Evolutionary conservation across 2,113 vertebrate genomes (phyloP).

Genomic region (Desmodus rotundus): DNA sequence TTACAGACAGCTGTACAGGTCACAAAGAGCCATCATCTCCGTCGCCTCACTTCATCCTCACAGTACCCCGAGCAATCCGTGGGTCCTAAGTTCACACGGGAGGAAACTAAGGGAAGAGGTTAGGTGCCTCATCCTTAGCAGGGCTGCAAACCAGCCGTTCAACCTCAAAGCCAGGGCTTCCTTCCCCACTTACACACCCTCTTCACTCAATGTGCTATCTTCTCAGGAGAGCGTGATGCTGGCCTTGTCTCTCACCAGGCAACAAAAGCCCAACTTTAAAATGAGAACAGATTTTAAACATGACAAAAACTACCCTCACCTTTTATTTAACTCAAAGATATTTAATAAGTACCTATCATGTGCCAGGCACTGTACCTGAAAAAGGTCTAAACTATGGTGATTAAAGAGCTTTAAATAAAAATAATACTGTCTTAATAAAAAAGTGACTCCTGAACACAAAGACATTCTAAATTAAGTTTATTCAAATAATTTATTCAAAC

Average conservation of each 20-base stretch:
- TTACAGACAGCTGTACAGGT: background rate
- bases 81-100: background rate
- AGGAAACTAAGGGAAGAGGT: background rate
- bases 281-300: background rate
- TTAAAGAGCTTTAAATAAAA: background rate
- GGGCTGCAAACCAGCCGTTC: background rate
- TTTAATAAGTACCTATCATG: background rate
- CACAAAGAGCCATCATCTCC: background rate
- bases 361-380: background rate
- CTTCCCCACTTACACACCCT: background rate
- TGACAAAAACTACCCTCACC: background rate
- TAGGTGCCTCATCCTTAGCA: background rate
- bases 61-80: background rate
- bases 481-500: background rate
- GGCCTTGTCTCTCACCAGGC: background rate
- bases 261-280: background rate
- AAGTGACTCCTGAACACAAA: slow-evolving; percentile 24
- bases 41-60: background rate
- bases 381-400: background rate
- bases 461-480: background rate
- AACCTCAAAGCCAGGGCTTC: background rate
- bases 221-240: background rate
- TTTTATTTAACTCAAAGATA: slow-evolving; percentile 6
- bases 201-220: background rate
- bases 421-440: background rate